Base-by-base conservation (phyloP, 1,140 invertebrate genomes). In the Brachionus calyciflorus region DNA sequence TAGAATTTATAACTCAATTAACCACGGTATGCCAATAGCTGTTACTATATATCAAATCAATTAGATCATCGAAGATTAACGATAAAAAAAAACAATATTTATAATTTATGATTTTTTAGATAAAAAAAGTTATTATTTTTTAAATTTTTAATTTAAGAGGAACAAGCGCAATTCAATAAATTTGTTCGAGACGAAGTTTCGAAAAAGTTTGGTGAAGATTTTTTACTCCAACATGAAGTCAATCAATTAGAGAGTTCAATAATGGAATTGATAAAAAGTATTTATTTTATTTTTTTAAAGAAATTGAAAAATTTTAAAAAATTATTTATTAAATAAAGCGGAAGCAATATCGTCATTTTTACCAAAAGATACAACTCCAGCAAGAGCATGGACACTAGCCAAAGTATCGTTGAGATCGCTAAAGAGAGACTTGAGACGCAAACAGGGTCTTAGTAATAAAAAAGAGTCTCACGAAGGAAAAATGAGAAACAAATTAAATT, bases 191-290 rank as follows among this genome's bases (percentile, higher is more conserved):
- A 73, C 17, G 69, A 73, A 73, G 69, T 73, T 37, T 73, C 69
- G 2, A 73, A 73, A 73, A 73, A 73, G 28, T 73, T 73, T 73
- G 69, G 69, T 24, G 69, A 73, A 14, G 46, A 73, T 73, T 73
- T 73, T 55, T 24, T 73, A 40, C 46, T 73, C 24, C 46, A 73
- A 26, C 69, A 73, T 55, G 69, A 73, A 55, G 69, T 73, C 24
- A 73, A 73, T 26, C 69, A 73, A 33, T 28, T 73, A 5, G 69
- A 73, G 41, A 51, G 28, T 40, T 73, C 69, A 12, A 73, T 73
- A 19, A 73, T 73, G 69, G 69, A 73, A 17, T 17, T 73, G 17
- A 73, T 73, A 21, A 73, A 73, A 41, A 51, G 65, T 70, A 70
- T 24, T 21, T 41, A 24, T 10, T 44, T 26, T 6, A 17, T 17